phyloP scores from a whole-genome alignment of 2,113 vertebrate species.

The Psittacula cyanocephala region DNA sequence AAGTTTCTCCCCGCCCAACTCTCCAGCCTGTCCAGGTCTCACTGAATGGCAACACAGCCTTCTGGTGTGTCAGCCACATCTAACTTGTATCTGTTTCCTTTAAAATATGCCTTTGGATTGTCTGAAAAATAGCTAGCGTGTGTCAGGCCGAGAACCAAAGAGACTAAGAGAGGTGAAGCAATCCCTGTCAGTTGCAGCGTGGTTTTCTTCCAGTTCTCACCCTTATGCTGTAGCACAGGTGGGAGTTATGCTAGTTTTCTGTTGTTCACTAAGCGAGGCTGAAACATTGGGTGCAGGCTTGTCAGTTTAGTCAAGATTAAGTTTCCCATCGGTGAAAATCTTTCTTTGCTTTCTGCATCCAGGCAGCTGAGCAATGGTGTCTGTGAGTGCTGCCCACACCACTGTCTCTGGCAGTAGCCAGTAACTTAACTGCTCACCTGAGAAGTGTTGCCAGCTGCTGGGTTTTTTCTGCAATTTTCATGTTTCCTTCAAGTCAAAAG shows the following conservation, averaged over 20 bases:
- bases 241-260: background rate
- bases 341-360: background rate
- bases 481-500: background rate
- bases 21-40: no score
- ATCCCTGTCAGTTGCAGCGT: fast-evolving
- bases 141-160: background rate
- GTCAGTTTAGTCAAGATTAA: background rate
- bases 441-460: background rate
- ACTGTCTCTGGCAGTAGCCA: background rate
- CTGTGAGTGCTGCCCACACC: background rate
- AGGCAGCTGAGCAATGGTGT: background rate
- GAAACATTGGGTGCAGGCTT: background rate
- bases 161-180: background rate
- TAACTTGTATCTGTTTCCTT: background rate
- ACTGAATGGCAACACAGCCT: no score
- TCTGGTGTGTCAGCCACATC: background rate
- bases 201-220: background rate
- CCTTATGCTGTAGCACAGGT: fast-evolving
- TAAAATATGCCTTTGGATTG: background rate
- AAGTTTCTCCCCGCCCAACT: no score
- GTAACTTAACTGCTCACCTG: background rate
- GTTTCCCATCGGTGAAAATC: background rate
- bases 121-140: background rate
- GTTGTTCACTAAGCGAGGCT: background rate
- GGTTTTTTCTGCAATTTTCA: background rate